A percentile compares a stretch with the other conserved stretches of the same genome.
Conservation (phyloP, 2,888 invertebrate genomes). For the Eupithecia inturbata region DNA sequence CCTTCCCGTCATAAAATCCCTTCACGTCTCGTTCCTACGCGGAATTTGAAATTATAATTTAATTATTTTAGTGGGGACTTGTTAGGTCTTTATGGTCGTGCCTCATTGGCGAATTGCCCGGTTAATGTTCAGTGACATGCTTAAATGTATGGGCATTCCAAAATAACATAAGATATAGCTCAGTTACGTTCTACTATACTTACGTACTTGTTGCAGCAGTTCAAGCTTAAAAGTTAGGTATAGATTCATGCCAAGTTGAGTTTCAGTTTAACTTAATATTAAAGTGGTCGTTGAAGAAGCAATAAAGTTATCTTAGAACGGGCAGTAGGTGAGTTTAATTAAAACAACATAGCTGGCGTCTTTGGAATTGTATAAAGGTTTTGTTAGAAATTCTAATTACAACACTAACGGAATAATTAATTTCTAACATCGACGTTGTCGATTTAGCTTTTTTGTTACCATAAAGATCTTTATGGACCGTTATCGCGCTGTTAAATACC, state of each 20-base stretch:
- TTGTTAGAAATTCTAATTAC: conserved; percentile 68
- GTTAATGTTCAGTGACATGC: conserved; percentile 38
- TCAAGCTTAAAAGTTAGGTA: background rate
- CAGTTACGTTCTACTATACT: background rate
- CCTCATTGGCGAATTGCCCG: conserved; percentile 25
- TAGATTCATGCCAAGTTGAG: conserved; percentile 7
- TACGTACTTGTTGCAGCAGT: conserved; percentile 3
- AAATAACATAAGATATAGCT: background rate
- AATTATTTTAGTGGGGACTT: conserved; percentile 43
- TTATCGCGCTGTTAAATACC: conserved; percentile 39
- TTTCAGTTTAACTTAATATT: conserved; percentile 41
- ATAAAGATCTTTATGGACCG: conserved; percentile 41
- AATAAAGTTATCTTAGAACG: conserved; percentile 49
- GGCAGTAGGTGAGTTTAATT: conserved; percentile 69
- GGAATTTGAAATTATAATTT: conserved; percentile 49
- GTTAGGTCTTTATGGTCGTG: conserved; percentile 26
- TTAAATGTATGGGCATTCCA: background rate
- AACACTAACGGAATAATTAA: conserved; percentile 67
- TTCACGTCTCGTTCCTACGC: conserved; percentile 54
- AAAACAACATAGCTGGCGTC: conserved; percentile 64
- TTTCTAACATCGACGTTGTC: conserved; percentile 64
- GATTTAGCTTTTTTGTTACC: conserved; percentile 55
- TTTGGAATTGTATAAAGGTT: conserved; percentile 47
- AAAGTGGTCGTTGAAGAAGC: conserved; percentile 48
- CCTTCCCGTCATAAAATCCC: conserved; percentile 74